A percentile compares a stretch with the other conserved stretches of the same genome.
Conservation (phyloP, 35 echinoderm and acorn worm genomes). For the Ptychodera flava region DNA sequence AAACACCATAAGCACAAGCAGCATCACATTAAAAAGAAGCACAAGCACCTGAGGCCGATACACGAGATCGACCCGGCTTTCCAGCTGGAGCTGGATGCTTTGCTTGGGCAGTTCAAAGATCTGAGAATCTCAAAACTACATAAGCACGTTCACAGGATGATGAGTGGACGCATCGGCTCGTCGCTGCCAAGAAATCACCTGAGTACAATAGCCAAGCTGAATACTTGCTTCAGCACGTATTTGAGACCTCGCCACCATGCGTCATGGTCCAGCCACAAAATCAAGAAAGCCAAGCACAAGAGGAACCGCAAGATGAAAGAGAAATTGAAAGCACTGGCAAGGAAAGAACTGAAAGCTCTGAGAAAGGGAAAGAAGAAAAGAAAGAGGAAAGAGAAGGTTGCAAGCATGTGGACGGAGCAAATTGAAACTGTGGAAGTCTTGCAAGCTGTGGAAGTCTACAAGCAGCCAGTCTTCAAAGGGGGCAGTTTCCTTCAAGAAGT, state of each 20-base stretch:
- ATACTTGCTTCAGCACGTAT: constrained; percentile 63
- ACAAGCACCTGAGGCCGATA: constrained; percentile 43
- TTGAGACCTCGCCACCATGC: constrained; percentile 83
- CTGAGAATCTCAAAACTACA: constrained; percentile 11
- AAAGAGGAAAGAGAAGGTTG: background rate
- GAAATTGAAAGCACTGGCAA: constrained; percentile 3
- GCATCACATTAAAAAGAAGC: constrained; percentile 59
- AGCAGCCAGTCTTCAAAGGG: background rate
- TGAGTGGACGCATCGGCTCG: background rate
- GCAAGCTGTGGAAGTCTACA: background rate
- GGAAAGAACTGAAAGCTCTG: background rate
- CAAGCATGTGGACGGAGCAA: background rate
- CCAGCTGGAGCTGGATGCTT: constrained; percentile 83
- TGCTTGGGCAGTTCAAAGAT: constrained; percentile 60
- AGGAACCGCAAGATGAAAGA: background rate
- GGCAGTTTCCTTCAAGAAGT: background rate
- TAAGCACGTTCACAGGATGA: background rate
- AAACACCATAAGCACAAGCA: constrained; percentile 54
- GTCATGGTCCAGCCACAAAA: constrained; percentile 4
- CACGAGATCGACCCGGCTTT: constrained; percentile 67
- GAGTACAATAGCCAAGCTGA: constrained; percentile 64
- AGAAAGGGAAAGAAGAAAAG: background rate
- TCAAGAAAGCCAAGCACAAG: background rate
- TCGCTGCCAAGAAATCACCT: constrained; percentile 15
- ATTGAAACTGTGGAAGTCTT: background rate